phyloP scores from a whole-genome alignment of 2,888 invertebrate species.

The Cephus runcator region DNA sequence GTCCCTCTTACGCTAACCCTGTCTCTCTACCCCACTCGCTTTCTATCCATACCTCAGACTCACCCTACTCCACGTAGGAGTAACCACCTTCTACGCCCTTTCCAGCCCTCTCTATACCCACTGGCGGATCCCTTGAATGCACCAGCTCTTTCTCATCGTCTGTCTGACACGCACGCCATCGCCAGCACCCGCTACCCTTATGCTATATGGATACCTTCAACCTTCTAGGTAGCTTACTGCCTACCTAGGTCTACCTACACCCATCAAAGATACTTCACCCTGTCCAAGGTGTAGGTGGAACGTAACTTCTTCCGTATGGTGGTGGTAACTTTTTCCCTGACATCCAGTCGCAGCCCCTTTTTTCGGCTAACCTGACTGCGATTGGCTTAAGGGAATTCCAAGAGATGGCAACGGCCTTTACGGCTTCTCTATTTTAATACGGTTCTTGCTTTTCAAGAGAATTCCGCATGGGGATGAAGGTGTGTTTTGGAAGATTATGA shows the following conservation, averaged over 20 bases:
- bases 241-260: background rate
- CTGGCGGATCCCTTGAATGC: slow-evolving; percentile 46
- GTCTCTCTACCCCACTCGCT: slow-evolving; percentile 3
- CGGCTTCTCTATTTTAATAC: background rate
- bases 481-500: background rate
- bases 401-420: background rate
- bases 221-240: background rate
- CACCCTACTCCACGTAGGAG: slow-evolving; percentile 1
- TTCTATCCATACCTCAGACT: slow-evolving; percentile 13
- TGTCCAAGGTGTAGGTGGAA: background rate
- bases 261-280: background rate
- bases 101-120: slow-evolving; percentile 22
- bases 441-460: background rate
- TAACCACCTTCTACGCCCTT: slow-evolving; percentile 14
- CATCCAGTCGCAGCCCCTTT: background rate
- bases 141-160: slow-evolving; percentile 53
- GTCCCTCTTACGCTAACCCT: slow-evolving; percentile 8
- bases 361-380: background rate
- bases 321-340: background rate
- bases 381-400: background rate
- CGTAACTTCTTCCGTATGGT: background rate
- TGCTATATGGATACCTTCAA: background rate
- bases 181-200: slow-evolving; percentile 23
- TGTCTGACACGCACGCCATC: slow-evolving; percentile 55
- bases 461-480: background rate